A percentile compares a stretch with the other conserved stretches of the same genome.
These are phyloP conservation scores for Gandaritis pyraliata DNA, from an alignment of 2,888 invertebrate genomes.

Conservation along the genomic window DNA sequence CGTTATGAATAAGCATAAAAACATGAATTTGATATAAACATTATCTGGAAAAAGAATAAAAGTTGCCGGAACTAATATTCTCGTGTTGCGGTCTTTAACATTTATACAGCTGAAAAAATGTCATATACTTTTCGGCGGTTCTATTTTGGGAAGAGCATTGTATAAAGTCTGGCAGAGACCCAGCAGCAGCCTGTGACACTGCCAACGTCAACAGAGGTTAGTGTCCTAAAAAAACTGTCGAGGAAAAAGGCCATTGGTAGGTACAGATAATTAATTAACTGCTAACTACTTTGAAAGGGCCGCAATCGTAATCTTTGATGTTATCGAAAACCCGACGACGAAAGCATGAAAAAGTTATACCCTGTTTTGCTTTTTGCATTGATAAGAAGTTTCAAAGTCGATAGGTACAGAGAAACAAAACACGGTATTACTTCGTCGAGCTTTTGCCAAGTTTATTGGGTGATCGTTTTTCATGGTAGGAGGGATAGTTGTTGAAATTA, in stretches of 20 bases:
- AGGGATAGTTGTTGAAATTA: too few relatives aligned
- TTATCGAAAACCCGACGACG: too few relatives aligned
- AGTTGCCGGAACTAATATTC: constrained; percentile 41
- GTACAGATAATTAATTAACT: constrained; percentile 56
- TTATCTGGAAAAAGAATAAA: constrained; percentile 35
- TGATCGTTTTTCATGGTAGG: too few relatives aligned
- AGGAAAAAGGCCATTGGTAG: constrained; percentile 57
- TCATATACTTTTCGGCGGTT: constrained; percentile 63
- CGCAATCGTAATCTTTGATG: constrained; percentile 10
- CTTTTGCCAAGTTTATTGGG: too few relatives aligned
- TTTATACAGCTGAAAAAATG: constrained; percentile 61
- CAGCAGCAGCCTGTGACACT: constrained; percentile 71
- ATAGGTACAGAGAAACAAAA: too few relatives aligned
- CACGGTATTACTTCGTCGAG: too few relatives aligned
- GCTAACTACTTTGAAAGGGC: constrained; percentile 21
- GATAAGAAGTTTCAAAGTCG: too few relatives aligned
- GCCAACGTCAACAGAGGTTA: constrained; percentile 81
- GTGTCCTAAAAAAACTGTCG: constrained; percentile 70
- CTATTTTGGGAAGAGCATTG: constrained; percentile 78
- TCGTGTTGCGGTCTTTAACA: constrained; percentile 43
- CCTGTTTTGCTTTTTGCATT: too few relatives aligned
- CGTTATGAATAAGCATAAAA: constrained; percentile 38
- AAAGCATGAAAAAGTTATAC: too few relatives aligned
- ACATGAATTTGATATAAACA: constrained; percentile 27
- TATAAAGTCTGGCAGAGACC: constrained; percentile 76